Evolutionary conservation across 1,140 invertebrate species (phyloP).

Genomic region (Bombus picipes): DNA sequence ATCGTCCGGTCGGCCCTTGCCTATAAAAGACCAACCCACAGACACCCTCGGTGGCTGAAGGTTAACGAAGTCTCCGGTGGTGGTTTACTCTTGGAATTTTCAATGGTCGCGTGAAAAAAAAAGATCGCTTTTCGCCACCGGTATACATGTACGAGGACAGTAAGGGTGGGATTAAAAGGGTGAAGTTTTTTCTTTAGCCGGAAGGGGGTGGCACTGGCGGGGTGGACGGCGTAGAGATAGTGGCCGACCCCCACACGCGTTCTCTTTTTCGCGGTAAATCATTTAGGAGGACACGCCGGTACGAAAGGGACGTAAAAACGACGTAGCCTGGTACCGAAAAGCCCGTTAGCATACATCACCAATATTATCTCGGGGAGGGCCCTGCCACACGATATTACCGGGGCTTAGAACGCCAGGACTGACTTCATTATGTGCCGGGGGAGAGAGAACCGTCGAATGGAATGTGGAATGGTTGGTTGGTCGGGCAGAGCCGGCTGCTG

Average conservation of each 20-base stretch:
- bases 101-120: constrained; percentile 52
- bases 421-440: constrained; percentile 78
- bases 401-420: constrained; percentile 78
- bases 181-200: constrained; percentile 58
- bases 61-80: constrained; percentile 45
- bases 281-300: constrained; percentile 72
- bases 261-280: constrained; percentile 73
- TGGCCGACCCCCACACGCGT: constrained; percentile 29
- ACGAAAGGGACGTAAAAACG: constrained; percentile 68
- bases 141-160: constrained; percentile 26
- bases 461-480: constrained; percentile 79
- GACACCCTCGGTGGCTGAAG: constrained; percentile 14
- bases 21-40: not conserved
- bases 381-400: constrained; percentile 78
- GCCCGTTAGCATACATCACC: constrained; percentile 80
- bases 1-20: not conserved
- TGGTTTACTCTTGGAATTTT: constrained; percentile 51
- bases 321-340: constrained; percentile 70
- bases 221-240: constrained; percentile 30
- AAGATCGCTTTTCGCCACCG: constrained; percentile 58
- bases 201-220: no score
- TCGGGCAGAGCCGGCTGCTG: constrained; percentile 30
- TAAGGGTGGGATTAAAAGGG: constrained; percentile 69
- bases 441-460: constrained; percentile 74
- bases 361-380: constrained; percentile 79